phyloP scores from a whole-genome alignment of 2,797 vertebrate species.

The Alcedo quadribrachys region DNA sequence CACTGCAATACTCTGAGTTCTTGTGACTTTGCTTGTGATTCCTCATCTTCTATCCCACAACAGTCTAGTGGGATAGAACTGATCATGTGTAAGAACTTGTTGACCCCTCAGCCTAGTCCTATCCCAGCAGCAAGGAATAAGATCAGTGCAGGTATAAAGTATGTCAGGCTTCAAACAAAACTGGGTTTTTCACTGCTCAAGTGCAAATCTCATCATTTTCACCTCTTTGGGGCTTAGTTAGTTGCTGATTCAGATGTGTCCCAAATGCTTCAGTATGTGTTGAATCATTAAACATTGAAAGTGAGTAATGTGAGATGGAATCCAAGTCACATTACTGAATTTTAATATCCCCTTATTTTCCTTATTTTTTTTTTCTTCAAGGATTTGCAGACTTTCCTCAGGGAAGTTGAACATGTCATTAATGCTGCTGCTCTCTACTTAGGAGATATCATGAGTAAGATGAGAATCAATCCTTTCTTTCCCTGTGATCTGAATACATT shows the following conservation, averaged over 20 bases:
- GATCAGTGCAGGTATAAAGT: neutral
- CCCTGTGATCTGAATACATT: neutral
- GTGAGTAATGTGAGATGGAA: neutral
- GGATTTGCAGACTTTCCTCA: neutral
- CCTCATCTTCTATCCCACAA: neutral
- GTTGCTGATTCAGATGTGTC: conserved; percentile 13
- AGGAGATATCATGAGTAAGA: neutral
- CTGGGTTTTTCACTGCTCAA: neutral
- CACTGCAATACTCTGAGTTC: neutral
- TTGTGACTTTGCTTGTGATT: conserved; percentile 31
- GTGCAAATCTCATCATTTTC: neutral
- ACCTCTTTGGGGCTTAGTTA: neutral
- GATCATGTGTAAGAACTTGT: conserved; percentile 26
- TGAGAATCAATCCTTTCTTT: neutral
- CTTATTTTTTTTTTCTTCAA: neutral
- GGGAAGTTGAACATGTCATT: neutral
- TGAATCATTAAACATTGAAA: conserved; percentile 5
- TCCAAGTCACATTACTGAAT: neutral
- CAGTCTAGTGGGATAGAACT: neutral
- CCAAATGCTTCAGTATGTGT: neutral
- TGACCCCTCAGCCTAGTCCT: conserved; percentile 22
- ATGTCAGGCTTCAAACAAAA: neutral
- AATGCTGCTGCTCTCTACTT: neutral
- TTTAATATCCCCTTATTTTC: neutral
- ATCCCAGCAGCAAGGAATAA: neutral